Percentiles rank a stretch among this genome's conserved stretches.
Conservation (phyloP, 2,888 invertebrate species). For the Cyaniris semiargus region DNA sequence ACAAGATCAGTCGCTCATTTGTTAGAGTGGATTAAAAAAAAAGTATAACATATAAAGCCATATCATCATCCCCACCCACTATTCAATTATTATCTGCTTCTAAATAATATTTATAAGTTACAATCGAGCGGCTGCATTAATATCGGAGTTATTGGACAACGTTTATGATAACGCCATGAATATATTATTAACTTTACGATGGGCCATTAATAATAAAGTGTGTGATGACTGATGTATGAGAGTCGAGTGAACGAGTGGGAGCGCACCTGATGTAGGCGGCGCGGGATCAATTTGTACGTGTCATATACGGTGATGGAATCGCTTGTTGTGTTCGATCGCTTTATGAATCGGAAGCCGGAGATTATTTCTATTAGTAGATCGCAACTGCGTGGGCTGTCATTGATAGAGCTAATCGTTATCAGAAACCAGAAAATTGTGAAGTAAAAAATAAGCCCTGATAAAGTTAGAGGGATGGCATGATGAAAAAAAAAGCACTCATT, state of each 20-base stretch:
- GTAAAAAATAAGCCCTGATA: too few relatives aligned
- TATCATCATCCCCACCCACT: not conserved
- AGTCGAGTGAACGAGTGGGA: conserved; percentile 1
- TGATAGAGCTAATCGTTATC: not conserved
- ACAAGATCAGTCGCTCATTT: not conserved
- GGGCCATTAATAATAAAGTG: conserved; percentile 7
- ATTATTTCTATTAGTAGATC: not conserved
- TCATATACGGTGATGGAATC: not conserved
- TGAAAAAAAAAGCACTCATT: too few relatives aligned
- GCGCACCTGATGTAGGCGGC: conserved; percentile 16
- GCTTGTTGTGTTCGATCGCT: not conserved
- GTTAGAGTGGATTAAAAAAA: not conserved
- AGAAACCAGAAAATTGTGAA: too few relatives aligned
- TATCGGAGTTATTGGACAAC: not conserved
- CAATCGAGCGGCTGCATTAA: not conserved
- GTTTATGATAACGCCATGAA: conserved; percentile 9
- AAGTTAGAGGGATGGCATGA: too few relatives aligned
- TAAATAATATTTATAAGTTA: not conserved
- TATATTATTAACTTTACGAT: conserved; percentile 6
- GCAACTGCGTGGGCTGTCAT: not conserved
- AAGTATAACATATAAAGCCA: not conserved
- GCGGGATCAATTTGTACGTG: not conserved
- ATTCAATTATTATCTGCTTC: not conserved
- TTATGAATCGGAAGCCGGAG: not conserved
- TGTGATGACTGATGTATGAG: conserved; percentile 14